Evolutionary conservation across 2,797 vertebrate genomes (phyloP), one percentile per base, ranked within the genome.

Genomic region (Sebastes hopkinsi): DNA sequence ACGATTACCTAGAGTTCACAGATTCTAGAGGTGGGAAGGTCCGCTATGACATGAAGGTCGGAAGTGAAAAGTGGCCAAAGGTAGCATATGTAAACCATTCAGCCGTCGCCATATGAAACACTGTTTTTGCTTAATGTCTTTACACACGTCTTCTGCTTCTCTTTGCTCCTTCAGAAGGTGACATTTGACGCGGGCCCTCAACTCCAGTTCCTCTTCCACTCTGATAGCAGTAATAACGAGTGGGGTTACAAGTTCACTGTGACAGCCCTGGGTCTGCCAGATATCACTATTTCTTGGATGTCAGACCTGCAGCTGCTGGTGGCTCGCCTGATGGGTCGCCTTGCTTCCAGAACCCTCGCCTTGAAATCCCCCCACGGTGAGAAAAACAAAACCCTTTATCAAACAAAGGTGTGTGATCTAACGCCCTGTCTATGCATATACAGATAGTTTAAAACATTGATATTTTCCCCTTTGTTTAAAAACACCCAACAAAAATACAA

Each of bases 161-260:
- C 13, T 78, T 61, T 75, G 29, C 71, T 77, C 56, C 32, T 80
- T 23, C 88, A 99, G 99, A 99, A 99, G 95, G 97, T 99, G 88
- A 99, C 97, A 2, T 99, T 99, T 87, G 98, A 99, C 85, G 95
- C 97, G 4, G 99, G 99, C 67, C 98, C 98, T 86, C 97, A 98
- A 94, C 96, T 99, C 75, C 99, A 99, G 95, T 99, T 99, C 95
- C 96, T 99, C 85, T 99, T 99, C 94, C 98, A 99, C 95, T 99
- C 99, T 22, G 98, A 99, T 88, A 99, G 97, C 95, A 99, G 97
- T 81, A 99, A 99, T 89, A 99, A 98, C 8, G 98, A 99, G 93
- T 99, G 99, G 99, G 98, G 99, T 75, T 99, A 98, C 95, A 99
- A 98, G 92, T 99, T 99, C 88, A 95, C 95, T 0, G 96, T 99